A percentile compares a stretch with the other conserved stretches of the same genome.
These are phyloP conservation scores for Petrosia ficiformis DNA, from an alignment of 37 sponge, comb jelly and placozoan species.

Conservation along the genomic window DNA sequence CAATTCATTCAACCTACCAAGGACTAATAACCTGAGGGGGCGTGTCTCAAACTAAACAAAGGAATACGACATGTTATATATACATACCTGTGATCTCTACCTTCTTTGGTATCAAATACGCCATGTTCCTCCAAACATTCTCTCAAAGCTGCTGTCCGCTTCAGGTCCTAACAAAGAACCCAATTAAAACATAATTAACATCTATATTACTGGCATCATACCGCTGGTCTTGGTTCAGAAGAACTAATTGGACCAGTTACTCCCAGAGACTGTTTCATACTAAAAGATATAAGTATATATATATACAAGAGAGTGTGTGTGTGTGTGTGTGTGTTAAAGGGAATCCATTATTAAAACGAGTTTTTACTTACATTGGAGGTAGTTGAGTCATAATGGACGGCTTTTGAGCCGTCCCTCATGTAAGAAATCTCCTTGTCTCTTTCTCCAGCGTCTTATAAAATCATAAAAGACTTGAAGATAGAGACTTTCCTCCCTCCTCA, in stretches of 20 bases:
- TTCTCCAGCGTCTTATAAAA: too few species aligned
- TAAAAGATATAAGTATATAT: neutral
- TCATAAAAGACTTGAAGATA: too few species aligned
- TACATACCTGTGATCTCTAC: slow-evolving; percentile 71
- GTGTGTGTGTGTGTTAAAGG: too few species aligned
- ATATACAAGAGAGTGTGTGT: neutral
- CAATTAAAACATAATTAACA: neutral
- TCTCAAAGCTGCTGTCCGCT: slow-evolving; percentile 63
- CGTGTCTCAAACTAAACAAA: too few species aligned
- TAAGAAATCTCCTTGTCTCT: too few species aligned
- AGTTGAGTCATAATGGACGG: too few species aligned
- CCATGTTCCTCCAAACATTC: slow-evolving; percentile 56
- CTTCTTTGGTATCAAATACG: slow-evolving; percentile 87
- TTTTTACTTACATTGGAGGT: too few species aligned
- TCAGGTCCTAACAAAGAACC: slow-evolving; percentile 66
- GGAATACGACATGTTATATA: too few species aligned
- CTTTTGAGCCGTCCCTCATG: too few species aligned
- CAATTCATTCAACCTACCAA: slow-evolving; percentile 76
- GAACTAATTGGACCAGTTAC: slow-evolving; percentile 80
- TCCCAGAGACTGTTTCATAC: slow-evolving; percentile 38
- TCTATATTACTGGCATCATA: slow-evolving; percentile 1
- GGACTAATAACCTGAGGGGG: slow-evolving; percentile 71
- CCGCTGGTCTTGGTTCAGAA: slow-evolving; percentile 66
- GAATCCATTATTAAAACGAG: too few species aligned
- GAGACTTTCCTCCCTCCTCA: too few species aligned